phyloP scores from a whole-genome alignment of 2,797 vertebrate species.

The Chelonia mydas region DNA sequence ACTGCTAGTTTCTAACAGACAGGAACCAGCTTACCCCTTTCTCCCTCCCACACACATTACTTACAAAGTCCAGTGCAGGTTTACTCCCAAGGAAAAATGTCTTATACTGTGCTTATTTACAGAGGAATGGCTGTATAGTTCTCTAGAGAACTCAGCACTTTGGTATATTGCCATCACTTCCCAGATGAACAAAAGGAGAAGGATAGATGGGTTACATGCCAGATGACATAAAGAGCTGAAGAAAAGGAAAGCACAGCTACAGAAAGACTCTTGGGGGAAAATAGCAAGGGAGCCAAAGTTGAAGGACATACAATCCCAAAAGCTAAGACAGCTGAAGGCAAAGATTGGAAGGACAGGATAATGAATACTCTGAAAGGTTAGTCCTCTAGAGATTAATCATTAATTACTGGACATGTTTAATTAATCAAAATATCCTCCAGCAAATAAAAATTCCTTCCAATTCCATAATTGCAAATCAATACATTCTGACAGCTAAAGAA shows the following conservation, averaged over 20 bases:
- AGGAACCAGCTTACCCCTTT: background rate
- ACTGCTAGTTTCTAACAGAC: background rate
- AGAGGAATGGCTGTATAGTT: background rate
- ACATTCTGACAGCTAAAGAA: background rate
- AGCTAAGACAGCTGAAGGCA: background rate
- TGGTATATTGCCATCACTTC: background rate
- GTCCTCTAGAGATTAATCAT: background rate
- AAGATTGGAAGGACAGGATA: background rate
- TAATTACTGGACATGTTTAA: slow-evolving; percentile 20
- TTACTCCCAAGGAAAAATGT: background rate
- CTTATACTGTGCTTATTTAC: background rate
- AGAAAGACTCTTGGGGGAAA: background rate
- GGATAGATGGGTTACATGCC: background rate
- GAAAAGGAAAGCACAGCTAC: background rate
- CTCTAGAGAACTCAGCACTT: background rate
- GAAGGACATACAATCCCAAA: background rate
- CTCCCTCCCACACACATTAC: background rate
- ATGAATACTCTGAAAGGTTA: slow-evolving; percentile 26
- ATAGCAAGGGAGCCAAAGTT: background rate
- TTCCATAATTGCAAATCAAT: background rate
- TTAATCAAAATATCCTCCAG: slow-evolving; percentile 1
- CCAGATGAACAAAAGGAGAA: background rate
- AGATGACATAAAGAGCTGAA: background rate
- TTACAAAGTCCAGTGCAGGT: background rate
- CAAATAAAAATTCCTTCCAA: slow-evolving; percentile 13